Percentiles rank a stretch among this genome's conserved stretches.
phyloP scores from a whole-genome alignment of 2,113 vertebrate genomes.

The Heptranchias perlo region DNA sequence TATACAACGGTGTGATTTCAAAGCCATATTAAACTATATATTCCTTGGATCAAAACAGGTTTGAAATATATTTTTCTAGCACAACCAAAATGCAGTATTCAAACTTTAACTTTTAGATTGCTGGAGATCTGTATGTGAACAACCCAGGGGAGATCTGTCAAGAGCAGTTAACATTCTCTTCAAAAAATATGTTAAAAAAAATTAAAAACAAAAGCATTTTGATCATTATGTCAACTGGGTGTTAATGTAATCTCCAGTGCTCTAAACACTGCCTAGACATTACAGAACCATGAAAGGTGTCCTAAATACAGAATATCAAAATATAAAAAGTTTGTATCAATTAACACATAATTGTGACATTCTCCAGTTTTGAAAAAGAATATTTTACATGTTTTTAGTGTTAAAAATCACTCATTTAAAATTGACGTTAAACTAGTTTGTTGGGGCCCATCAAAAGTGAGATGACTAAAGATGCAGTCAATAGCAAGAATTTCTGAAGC shows the following conservation, averaged over 20 bases:
- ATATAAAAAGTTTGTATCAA: background rate
- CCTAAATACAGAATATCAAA: slow-evolving; percentile 4
- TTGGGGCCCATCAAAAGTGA: slow-evolving; percentile 23
- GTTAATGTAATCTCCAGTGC: background rate
- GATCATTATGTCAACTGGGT: background rate
- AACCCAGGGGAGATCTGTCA: background rate
- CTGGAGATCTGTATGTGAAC: background rate
- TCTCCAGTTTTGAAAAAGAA: background rate
- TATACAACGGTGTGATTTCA: background rate
- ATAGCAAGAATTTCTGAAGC: slow-evolving; percentile 48
- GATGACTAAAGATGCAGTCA: slow-evolving; percentile 42
- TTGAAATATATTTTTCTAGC: background rate
- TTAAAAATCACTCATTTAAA: background rate
- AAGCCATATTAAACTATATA: background rate
- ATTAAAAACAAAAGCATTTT: background rate
- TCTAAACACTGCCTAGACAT: background rate
- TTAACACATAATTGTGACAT: background rate
- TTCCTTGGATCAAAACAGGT: background rate
- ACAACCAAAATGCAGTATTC: background rate
- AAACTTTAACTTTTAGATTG: background rate
- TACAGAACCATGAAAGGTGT: background rate
- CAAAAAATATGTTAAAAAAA: background rate
- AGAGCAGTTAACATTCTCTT: background rate
- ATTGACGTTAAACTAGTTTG: slow-evolving; percentile 34
- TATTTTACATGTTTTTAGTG: slow-evolving; percentile 2